Percentiles rank a stretch among this genome's conserved stretches.
phyloP scores from a whole-genome alignment of 2,113 vertebrate species.

The Hoplias malabaricus region DNA sequence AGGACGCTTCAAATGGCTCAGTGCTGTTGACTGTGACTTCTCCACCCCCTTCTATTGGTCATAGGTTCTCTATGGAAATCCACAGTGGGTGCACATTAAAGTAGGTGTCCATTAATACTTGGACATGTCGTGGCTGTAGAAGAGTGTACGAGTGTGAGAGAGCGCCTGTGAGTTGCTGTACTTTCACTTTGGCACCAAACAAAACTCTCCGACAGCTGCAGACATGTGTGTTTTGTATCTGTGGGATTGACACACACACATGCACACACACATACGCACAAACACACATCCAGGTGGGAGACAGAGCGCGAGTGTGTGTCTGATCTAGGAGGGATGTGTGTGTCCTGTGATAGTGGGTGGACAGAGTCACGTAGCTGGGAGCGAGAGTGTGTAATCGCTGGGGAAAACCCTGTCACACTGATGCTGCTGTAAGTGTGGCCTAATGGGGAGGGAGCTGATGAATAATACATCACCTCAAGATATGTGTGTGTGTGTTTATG shows the following conservation, averaged over 20 bases:
- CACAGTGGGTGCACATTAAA: no score
- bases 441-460: neutral
- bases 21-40: no score
- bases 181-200: neutral
- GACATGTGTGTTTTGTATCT: neutral
- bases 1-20: no score
- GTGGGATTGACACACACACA: neutral
- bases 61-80: no score
- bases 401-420: neutral
- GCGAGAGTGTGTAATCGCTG: neutral
- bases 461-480: neutral
- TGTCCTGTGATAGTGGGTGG: neutral
- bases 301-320: no score
- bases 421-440: neutral
- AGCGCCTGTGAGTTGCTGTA: neutral
- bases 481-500: neutral
- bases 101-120: no score
- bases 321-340: no score
- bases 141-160: neutral
- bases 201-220: neutral
- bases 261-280: neutral
- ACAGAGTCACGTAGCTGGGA: neutral
- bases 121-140: no score
- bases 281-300: neutral
- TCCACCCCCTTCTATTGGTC: no score